Conservation (phyloP, 2,888 invertebrate genomes). For the Ennomos fuscantarius region DNA sequence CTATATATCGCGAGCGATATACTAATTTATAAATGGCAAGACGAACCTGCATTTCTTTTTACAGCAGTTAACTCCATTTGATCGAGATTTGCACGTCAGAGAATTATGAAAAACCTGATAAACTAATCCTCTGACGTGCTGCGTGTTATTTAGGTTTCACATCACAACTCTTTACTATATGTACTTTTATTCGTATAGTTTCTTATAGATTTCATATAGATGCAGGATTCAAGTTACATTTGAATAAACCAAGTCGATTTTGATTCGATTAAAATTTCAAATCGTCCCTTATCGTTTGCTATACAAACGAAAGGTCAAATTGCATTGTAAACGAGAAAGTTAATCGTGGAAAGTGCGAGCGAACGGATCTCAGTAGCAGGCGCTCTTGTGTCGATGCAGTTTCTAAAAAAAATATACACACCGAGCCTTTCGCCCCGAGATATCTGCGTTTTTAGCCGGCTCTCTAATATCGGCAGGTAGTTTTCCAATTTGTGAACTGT, state of each 20-base stretch:
- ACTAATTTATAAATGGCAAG: too few relatives aligned
- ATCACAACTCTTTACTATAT: too few relatives aligned
- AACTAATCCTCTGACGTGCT: too few relatives aligned
- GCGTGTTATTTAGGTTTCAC: too few relatives aligned
- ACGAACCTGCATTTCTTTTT: too few relatives aligned
- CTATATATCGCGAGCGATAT: too few relatives aligned
- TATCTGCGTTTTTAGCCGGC: slow-evolving; percentile 37
- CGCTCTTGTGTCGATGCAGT: slow-evolving; percentile 58
- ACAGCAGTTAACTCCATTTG: too few relatives aligned
- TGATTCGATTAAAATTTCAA: slow-evolving; percentile 47
- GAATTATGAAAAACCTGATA: too few relatives aligned
- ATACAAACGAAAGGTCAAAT: slow-evolving; percentile 80
- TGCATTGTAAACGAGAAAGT: slow-evolving; percentile 82
- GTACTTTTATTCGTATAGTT: too few relatives aligned
- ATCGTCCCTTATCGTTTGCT: slow-evolving; percentile 66
- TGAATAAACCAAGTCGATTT: slow-evolving; percentile 25
- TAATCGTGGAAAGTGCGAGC: slow-evolving; percentile 81
- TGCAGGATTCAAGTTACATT: neutral
- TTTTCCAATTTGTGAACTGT: slow-evolving; percentile 26
- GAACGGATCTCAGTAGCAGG: slow-evolving; percentile 64
- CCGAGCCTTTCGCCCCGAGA: slow-evolving; percentile 48
- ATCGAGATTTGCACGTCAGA: too few relatives aligned
- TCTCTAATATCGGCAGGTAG: slow-evolving; percentile 37
- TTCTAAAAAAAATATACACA: slow-evolving; percentile 64
- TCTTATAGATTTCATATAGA: too few relatives aligned